Evolutionary conservation across 1,140 invertebrate species (phyloP).

Genomic region (Hyles euphorbiae): DNA sequence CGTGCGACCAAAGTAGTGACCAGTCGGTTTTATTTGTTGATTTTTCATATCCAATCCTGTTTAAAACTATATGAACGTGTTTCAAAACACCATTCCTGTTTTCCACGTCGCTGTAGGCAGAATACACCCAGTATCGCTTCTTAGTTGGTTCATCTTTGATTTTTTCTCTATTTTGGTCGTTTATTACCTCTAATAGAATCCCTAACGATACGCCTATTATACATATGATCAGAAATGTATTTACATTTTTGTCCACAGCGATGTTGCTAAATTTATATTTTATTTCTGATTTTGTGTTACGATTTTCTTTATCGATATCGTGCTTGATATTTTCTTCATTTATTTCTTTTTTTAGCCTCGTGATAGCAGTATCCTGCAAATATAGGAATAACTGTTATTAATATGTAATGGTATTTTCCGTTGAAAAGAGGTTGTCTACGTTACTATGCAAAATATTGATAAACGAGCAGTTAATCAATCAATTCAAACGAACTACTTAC

Average conservation of each 20-base stretch:
- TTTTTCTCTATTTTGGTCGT: conserved; percentile 37
- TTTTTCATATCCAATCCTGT: conserved; percentile 82
- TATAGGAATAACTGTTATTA: no score
- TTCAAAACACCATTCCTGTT: conserved; percentile 79
- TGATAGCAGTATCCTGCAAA: conserved; percentile 6
- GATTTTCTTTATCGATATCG: conserved; percentile 7
- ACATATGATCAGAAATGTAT: conserved; percentile 50
- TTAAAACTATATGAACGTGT: conserved; percentile 86
- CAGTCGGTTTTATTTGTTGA: conserved; percentile 81
- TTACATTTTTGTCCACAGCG: conserved; percentile 21
- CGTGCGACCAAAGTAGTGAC: conserved; percentile 94
- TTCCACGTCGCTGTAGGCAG: conserved; percentile 42
- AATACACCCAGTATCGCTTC: conserved; percentile 63
- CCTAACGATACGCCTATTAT: conserved; percentile 51
- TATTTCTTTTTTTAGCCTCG: conserved; percentile 4
- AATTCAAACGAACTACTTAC: no score
- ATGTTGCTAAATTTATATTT: conserved; percentile 1
- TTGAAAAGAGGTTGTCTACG: no score
- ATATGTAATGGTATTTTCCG: no score
- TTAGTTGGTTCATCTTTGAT: conserved; percentile 28
- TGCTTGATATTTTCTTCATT: conserved; percentile 13
- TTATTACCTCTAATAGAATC: conserved; percentile 50
- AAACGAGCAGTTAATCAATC: no score
- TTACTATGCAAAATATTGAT: no score
- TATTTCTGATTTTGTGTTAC: background rate